Evolutionary conservation across 1,140 invertebrate genomes (phyloP).

Genomic region (Bicyclus anynana): DNA sequence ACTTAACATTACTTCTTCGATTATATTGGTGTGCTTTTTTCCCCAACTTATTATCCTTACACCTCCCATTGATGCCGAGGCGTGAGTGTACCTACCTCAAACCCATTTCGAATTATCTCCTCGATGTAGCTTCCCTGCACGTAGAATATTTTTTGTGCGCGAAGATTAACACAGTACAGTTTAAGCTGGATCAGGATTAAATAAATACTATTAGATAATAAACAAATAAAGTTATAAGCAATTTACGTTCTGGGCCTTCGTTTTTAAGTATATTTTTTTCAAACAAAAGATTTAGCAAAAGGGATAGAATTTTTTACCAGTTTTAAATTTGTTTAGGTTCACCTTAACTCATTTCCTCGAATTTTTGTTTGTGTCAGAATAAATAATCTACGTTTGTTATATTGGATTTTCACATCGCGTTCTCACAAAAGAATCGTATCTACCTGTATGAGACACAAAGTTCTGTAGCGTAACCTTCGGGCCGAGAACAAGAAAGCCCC

Average conservation of each 20-base stretch:
- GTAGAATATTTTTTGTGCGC: conserved; percentile 57
- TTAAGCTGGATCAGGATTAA: conserved; percentile 63
- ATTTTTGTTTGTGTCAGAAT: conserved; percentile 32
- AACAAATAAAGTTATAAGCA: conserved; percentile 54
- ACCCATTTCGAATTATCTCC: conserved; percentile 38
- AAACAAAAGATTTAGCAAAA: conserved; percentile 62
- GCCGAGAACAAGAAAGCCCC: conserved; percentile 41
- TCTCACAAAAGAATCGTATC: conserved; percentile 36
- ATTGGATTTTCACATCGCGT: conserved; percentile 28
- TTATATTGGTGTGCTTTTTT: conserved; percentile 13
- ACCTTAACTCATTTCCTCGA: conserved; percentile 36
- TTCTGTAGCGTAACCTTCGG: conserved; percentile 45
- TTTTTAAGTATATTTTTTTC: conserved; percentile 47
- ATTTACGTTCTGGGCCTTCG: conserved; percentile 30
- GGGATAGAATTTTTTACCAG: conserved; percentile 57
- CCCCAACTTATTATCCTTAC: conserved; percentile 13
- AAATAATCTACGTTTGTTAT: conserved; percentile 30
- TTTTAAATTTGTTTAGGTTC: conserved; percentile 55
- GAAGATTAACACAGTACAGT: conserved; percentile 62
- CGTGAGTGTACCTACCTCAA: conserved; percentile 15
- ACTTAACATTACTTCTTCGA: conserved; percentile 6
- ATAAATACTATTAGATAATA: conserved; percentile 68
- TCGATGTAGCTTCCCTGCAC: conserved; percentile 49
- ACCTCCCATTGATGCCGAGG: conserved; percentile 22
- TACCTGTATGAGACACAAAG: conserved; percentile 47